Conservation (phyloP, 2,113 vertebrate species). For the Mormyrus iriodes region DNA sequence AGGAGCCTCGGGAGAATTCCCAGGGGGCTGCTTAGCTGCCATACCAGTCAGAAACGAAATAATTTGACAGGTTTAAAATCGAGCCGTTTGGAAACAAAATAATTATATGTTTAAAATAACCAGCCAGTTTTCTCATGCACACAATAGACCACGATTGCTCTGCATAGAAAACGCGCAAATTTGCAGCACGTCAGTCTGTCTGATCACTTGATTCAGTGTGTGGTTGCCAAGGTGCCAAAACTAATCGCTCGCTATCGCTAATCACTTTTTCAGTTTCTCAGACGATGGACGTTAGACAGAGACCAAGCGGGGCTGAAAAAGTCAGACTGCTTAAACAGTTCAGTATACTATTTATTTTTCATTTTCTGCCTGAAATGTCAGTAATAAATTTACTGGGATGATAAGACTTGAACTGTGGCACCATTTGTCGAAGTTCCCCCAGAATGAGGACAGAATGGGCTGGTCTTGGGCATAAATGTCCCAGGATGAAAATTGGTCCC, state of each 20-base stretch:
- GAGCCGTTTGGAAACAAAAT: neutral
- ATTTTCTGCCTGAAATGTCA: neutral
- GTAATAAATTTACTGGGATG: neutral
- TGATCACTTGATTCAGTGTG: neutral
- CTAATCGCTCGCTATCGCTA: neutral
- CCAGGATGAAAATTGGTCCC: neutral
- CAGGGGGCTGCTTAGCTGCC: neutral
- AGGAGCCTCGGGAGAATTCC: neutral
- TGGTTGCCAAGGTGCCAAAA: neutral
- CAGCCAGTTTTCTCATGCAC: neutral
- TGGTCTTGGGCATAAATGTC: neutral
- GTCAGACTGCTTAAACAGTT: neutral
- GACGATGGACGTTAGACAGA: neutral
- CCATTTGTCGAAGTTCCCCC: neutral
- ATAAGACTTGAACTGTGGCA: neutral
- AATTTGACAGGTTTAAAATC: neutral
- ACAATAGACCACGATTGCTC: neutral
- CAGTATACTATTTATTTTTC: neutral
- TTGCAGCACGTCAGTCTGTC: neutral
- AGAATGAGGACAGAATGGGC: neutral
- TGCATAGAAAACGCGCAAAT: neutral
- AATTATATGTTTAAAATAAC: neutral
- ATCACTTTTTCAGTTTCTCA: neutral
- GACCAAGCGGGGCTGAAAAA: neutral
- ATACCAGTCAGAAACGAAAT: neutral